Base-by-base conservation (phyloP, 2,113 vertebrate genomes). In the Poeciliopsis retropinna region DNA sequence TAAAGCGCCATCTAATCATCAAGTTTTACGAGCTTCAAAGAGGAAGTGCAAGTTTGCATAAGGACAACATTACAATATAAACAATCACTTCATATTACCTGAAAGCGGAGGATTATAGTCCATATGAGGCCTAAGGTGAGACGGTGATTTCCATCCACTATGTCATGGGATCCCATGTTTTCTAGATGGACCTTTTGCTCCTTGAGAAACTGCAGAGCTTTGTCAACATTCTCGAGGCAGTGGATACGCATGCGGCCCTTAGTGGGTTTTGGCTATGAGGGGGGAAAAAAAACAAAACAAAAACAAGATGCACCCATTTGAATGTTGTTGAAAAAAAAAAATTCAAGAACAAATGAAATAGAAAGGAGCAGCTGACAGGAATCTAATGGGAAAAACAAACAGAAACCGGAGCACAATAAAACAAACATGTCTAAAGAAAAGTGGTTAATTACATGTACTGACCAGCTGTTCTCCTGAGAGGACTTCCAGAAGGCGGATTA, bases 221-320 rank as follows among this genome's bases (percentile, higher is more conserved):
- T 98, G 85, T 98, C 97, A 66, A 97, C 97, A 1, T 98, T 98
- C 87, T 98, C 97, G 90, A 98, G 93, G 84, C 96, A 98, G 93
- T 98, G 97, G 87, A 98, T 98, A 57, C 97, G 94, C 97, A 98
- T 98, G 31, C 96, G 96, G 64, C 97, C 97, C 82, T 97, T 97
- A 0, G 97, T 98, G 64, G 97, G 97, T 78, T 95, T 96, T 63
- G 97, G 97, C 96, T 97, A 83, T n/a, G 47, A 1, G 19, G 41
- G 1, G 37, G 22, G 17, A 32, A 72, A 67, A 78, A 66, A 0
- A 34, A 8, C 8, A 34, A 10, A 37, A 12, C 11, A 12, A 37
- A 37, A 37, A 37, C 34, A 37, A 37, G 10, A 37, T 37, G 15
- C 10, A 17, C 64, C 22, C 41, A 57, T 31, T 32, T 7, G n/a